Evolutionary conservation across 2,888 invertebrate genomes (phyloP).

Genomic region (Schizotus pectinicornis): DNA sequence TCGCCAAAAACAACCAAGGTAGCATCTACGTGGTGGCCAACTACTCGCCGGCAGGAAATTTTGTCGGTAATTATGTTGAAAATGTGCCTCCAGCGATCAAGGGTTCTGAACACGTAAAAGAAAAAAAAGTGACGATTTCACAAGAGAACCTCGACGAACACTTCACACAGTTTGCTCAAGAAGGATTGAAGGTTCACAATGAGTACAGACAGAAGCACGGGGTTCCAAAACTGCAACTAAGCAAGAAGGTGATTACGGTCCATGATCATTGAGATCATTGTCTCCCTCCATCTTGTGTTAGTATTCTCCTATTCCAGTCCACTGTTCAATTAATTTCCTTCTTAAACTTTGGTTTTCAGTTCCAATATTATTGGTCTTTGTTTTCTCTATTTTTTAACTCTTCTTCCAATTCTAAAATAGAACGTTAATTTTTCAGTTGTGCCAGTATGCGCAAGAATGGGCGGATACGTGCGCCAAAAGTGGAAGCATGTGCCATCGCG

Average conservation of each 20-base stretch:
- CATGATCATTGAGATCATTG: no score
- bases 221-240: slow-evolving; percentile 63
- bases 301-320: no score
- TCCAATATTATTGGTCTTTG: not conserved
- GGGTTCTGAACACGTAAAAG: not conserved
- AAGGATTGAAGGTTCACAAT: slow-evolving; percentile 66
- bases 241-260: slow-evolving; percentile 61
- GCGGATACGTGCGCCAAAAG: slow-evolving; percentile 70
- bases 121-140: slow-evolving; percentile 40
- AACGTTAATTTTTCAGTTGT: slow-evolving; percentile 58
- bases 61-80: slow-evolving; percentile 73
- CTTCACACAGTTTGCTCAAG: slow-evolving; percentile 55
- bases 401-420: no score
- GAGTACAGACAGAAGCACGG: slow-evolving; percentile 67
- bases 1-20: slow-evolving; percentile 72
- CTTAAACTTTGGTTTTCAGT: no score
- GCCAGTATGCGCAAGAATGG: slow-evolving; percentile 72
- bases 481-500: slow-evolving; percentile 70
- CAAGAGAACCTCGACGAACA: slow-evolving; percentile 41
- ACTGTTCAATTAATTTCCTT: no score
- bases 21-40: slow-evolving; percentile 86
- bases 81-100: slow-evolving; percentile 71
- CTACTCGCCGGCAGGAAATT: slow-evolving; percentile 91
- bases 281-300: no score
- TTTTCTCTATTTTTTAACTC: not conserved